phyloP scores from a whole-genome alignment of 2,888 invertebrate genomes.

The Scrobipalpa costella region DNA sequence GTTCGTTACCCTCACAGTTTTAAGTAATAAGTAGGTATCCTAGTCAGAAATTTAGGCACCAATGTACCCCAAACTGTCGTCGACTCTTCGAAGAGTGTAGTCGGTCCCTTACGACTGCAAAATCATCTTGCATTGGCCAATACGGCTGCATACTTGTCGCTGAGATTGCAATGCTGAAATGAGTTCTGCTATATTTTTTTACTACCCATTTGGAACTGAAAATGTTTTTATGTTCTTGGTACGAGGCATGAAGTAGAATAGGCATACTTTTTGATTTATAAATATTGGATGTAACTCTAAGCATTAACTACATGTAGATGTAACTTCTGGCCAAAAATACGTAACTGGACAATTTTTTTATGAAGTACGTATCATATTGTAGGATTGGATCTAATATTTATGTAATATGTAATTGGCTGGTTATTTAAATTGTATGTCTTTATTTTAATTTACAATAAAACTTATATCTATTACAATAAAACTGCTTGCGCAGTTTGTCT shows the following conservation, averaged over 20 bases:
- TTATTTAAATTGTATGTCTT: too few species aligned
- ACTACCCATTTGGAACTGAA: not conserved
- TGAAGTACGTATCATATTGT: too few species aligned
- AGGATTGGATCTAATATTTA: too few species aligned
- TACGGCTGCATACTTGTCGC: constrained; percentile 25
- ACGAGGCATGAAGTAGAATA: not conserved
- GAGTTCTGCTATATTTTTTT: constrained; percentile 13
- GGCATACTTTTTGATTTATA: not conserved
- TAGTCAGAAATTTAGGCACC: not conserved
- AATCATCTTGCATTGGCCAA: constrained; percentile 25
- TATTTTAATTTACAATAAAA: too few species aligned
- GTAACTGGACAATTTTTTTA: too few species aligned
- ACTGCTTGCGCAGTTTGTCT: too few species aligned
- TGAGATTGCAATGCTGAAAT: constrained; percentile 24
- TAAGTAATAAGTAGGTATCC: too few species aligned
- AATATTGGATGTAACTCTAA: not conserved
- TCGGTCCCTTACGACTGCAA: constrained; percentile 18
- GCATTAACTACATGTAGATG: too few species aligned
- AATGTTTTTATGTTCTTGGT: not conserved
- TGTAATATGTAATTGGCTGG: too few species aligned
- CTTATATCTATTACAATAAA: too few species aligned
- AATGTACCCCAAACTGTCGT: not conserved
- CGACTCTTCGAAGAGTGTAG: not conserved
- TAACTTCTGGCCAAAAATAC: too few species aligned
- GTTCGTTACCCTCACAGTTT: too few species aligned